Base-by-base conservation (phyloP, 2,888 invertebrate genomes). In the Steromphala cineraria region DNA sequence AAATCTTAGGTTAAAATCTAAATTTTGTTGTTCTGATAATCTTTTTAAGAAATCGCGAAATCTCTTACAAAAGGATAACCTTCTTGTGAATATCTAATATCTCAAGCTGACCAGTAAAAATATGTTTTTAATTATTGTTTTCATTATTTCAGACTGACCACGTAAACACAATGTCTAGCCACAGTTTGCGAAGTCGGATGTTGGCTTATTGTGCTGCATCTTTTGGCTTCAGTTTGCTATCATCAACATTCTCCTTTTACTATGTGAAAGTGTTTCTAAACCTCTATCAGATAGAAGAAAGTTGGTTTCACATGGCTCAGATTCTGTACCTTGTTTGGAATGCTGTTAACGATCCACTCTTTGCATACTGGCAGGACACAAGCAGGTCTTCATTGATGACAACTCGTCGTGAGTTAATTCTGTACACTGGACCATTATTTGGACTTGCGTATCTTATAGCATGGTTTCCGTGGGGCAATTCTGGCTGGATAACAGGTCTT, bases 321-420 rank as follows among this genome's bases (percentile, higher is more conserved):
- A 86, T 90, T 0, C 86, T 94, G 8, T 94, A 93, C 83, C 87
- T 94, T 88, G 80, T 94, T 7, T 94, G 94, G 94, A 94, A 94
- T 85, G 93, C 94, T 0, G 83, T 94, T 31, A 94, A 94, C 83
- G 94, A 94, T 81, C 94, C 94, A 0, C 83, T 94, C 55, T 94
- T 94, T 85, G 94, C 94, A 10, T 93, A 93, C 82, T 82, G 90
- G 2, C 92, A 92, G 80, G 92, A 93, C 84, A 90, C 87, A 19
- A 85, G 88, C 24, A 86, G 83, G 10, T 89, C 81, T 52, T 78
- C 81, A 31, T 93, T 93, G 89, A 89, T 94, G 17, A 90, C 89
- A 75, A 92, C 90, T 21, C 90, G 94, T 3, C 87, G 93, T 13
- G 89, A 91, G 56, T 92, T 93, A 67, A 93, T 94, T 83, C 88